Percentiles rank a stretch among this genome's conserved stretches.
Conservation (phyloP, 2,888 invertebrate species). For the Drosophila lutescens region DNA sequence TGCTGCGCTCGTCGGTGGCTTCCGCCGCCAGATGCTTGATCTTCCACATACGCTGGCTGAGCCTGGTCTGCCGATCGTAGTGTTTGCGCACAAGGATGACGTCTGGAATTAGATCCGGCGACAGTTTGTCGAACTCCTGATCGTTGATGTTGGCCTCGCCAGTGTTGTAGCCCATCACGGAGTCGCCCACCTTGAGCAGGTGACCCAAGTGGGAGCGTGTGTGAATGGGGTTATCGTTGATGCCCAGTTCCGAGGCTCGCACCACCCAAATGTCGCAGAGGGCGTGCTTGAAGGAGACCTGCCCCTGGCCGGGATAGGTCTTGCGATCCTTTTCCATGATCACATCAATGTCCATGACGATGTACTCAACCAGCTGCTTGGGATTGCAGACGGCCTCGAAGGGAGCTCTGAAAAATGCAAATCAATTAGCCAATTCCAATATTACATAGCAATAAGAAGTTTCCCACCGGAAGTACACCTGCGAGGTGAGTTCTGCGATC, state of each 20-base stretch:
- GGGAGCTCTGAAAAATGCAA: constrained; percentile 85
- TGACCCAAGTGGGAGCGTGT: constrained; percentile 97
- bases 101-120: constrained; percentile 90
- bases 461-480: constrained; percentile 90
- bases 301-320: constrained; percentile 94
- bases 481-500: constrained; percentile 94
- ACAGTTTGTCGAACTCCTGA: constrained; percentile 92
- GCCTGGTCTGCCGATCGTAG: constrained; percentile 90
- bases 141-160: constrained; percentile 97
- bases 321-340: constrained; percentile 88
- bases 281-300: constrained; percentile 93
- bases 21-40: constrained; percentile 93
- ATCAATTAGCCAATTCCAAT: neutral
- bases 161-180: constrained; percentile 95
- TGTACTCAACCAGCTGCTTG: constrained; percentile 95
- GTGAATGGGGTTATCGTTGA: constrained; percentile 92
- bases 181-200: constrained; percentile 95
- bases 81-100: constrained; percentile 97
- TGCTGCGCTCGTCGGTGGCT: constrained; percentile 87
- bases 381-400: constrained; percentile 95
- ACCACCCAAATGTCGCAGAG: constrained; percentile 97
- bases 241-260: constrained; percentile 93
- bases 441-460: no score
- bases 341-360: constrained; percentile 96
- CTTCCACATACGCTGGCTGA: constrained; percentile 94